phyloP scores from a whole-genome alignment of 2,888 invertebrate species.

The Cheilosia vulpina region DNA sequence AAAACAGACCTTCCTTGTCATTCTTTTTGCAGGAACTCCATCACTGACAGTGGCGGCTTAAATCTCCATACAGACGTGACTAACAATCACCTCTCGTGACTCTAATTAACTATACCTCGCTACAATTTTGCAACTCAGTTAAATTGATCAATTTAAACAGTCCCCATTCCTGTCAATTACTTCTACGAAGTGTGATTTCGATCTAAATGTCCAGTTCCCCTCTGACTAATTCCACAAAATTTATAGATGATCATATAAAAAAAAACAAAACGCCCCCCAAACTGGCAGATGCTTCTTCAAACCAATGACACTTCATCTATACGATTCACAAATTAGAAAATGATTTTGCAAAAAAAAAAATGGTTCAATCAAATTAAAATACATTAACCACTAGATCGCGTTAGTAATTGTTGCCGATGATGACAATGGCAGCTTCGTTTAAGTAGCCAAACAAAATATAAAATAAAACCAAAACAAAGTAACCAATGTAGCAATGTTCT shows the following conservation, averaged over 20 bases:
- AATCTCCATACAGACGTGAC: too few relatives aligned
- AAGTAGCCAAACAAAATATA: constrained; percentile 12
- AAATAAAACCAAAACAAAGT: not conserved
- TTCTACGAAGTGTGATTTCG: constrained; percentile 31
- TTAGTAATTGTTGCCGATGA: constrained; percentile 1
- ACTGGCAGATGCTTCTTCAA: constrained; percentile 17
- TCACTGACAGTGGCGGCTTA: too few relatives aligned
- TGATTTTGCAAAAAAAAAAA: constrained; percentile 36
- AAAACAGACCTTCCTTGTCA: too few relatives aligned
- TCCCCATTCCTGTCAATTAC: constrained; percentile 41
- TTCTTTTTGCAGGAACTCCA: too few relatives aligned
- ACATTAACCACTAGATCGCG: constrained; percentile 31
- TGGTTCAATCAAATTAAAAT: constrained; percentile 21
- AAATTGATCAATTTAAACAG: constrained; percentile 27
- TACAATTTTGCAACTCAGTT: not conserved
- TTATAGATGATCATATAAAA: not conserved
- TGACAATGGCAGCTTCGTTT: constrained; percentile 9
- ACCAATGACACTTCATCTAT: constrained; percentile 13
- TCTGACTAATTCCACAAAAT: constrained; percentile 11
- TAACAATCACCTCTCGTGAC: not conserved
- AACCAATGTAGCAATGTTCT: constrained; percentile 27
- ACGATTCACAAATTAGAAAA: constrained; percentile 27
- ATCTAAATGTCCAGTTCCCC: constrained; percentile 1
- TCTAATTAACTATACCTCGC: not conserved
- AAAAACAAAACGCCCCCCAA: constrained; percentile 48